Evolutionary conservation across 1,140 invertebrate genomes (phyloP), one percentile per base, ranked within the genome.

Genomic region (Mercenaria mercenaria): DNA sequence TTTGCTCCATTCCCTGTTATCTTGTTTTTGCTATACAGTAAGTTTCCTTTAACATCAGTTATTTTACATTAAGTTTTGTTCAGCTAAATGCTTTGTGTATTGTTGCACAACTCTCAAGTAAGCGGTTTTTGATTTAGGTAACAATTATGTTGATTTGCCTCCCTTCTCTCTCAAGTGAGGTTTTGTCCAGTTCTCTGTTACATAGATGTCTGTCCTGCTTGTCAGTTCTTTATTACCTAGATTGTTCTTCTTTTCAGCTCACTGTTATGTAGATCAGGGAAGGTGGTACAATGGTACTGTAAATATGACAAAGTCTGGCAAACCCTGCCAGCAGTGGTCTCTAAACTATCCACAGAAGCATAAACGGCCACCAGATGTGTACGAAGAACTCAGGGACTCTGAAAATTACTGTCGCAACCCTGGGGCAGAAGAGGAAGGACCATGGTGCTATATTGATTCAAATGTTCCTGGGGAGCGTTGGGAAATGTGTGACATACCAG

Each of bases 361-460:
- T 94, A 97, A 98, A 90, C 97, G 98, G 74, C 92, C 91, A 11
- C 98, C 98, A 2, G 96, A 97, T 93, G 97, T 99, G 2, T 99
- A 99, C 96, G 98, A 98, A 4, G 98, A 99, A 96, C 97, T 99
- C 59, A 96, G 97, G 92, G 97, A 98, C 93, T 97, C 98, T 4
- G 98, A 98, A 94, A 99, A 99, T 96, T 99, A 97, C 95, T 99
- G 99, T 95, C 97, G 99, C 91, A 99, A 99, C 97, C 98, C 98
- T 6, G 99, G 99, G 0, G 99, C 98, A 11, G 98, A 99, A 95
- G 98, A 99, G 94, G 97, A 97, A 0, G 97, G 97, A 91, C 99
- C 99, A 0, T 99, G 99, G 99, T 99, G 99, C 96, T 99, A 99
- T 94, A 99, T 99, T 0, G 26, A 64, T 29, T 94, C 92, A 0